Percentiles rank a stretch among this genome's conserved stretches.
Evolutionary conservation across 2,113 vertebrate species (phyloP).

Genomic region (Nansenia antarctica): DNA sequence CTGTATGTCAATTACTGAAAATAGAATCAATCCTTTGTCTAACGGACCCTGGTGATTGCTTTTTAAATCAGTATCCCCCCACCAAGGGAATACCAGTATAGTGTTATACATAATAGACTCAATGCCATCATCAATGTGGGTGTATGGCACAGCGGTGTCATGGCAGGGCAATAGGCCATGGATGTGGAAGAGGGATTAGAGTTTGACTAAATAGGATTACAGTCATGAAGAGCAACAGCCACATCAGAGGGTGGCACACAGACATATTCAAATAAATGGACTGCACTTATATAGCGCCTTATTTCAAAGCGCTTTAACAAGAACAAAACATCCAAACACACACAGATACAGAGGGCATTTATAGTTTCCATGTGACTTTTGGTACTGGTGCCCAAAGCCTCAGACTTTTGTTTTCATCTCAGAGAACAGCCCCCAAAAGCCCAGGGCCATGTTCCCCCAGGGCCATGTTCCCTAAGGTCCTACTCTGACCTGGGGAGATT

Average conservation of each 20-base stretch:
- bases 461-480: no score
- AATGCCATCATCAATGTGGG: constrained; percentile 39
- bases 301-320: no score
- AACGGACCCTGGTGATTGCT: neutral
- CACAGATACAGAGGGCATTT: neutral
- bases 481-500: no score
- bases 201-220: constrained; percentile 60
- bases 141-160: constrained; percentile 3
- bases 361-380: neutral
- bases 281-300: no score
- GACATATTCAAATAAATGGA: neutral
- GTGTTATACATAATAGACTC: constrained; percentile 30
- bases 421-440: no score
- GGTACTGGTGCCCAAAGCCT: no score
- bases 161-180: constrained; percentile 38
- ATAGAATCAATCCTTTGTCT: constrained; percentile 30
- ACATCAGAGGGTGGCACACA: constrained; percentile 13
- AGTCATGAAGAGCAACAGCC: constrained; percentile 38
- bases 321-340: constrained; percentile 33
- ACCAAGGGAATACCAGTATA: constrained; percentile 24
- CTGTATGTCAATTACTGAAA: no score
- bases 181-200: constrained; percentile 52
- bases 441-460: no score
- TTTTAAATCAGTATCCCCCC: neutral
- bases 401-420: no score